Conservation (phyloP, 92 coral and sea anemone species). For the Porites cylindrica region DNA sequence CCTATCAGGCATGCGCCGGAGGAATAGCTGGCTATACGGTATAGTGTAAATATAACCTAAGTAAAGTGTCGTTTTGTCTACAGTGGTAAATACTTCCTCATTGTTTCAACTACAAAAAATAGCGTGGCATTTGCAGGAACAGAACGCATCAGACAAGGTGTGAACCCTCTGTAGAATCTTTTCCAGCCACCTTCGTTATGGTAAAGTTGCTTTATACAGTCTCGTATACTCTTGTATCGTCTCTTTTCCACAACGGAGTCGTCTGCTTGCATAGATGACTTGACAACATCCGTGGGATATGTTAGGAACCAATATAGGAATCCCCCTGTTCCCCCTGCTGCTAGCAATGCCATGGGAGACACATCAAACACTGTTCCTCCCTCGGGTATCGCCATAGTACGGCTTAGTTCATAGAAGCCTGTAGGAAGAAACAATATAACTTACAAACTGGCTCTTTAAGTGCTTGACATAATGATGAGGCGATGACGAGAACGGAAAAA, state of each 20-base stretch:
- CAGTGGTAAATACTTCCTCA: slow-evolving; percentile 72
- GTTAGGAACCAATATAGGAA: slow-evolving; percentile 91
- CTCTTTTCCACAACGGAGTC: slow-evolving; percentile 70
- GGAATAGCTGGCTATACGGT: too few relatives aligned
- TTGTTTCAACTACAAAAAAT: slow-evolving; percentile 85
- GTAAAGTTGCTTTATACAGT: slow-evolving; percentile 79
- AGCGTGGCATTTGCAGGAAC: slow-evolving; percentile 90
- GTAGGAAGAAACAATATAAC: too few relatives aligned
- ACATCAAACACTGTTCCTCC: slow-evolving; percentile 84
- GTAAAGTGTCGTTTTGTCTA: background rate
- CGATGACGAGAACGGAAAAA: too few relatives aligned
- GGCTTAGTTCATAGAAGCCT: slow-evolving; percentile 70
- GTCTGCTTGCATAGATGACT: slow-evolving; percentile 92
- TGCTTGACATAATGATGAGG: too few relatives aligned
- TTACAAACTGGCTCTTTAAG: too few relatives aligned
- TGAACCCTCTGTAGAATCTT: slow-evolving; percentile 81
- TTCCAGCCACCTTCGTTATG: slow-evolving; percentile 80
- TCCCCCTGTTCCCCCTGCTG: slow-evolving; percentile 84
- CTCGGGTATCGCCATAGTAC: slow-evolving; percentile 73
- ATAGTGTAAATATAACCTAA: too few relatives aligned
- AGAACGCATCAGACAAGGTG: slow-evolving; percentile 88
- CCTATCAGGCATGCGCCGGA: too few relatives aligned
- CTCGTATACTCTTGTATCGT: slow-evolving; percentile 70
- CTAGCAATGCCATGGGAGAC: slow-evolving; percentile 78
- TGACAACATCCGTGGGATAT: slow-evolving; percentile 89